Evolutionary conservation across 2,797 vertebrate genomes (phyloP).

Genomic region (Miopithecus talapoin): DNA sequence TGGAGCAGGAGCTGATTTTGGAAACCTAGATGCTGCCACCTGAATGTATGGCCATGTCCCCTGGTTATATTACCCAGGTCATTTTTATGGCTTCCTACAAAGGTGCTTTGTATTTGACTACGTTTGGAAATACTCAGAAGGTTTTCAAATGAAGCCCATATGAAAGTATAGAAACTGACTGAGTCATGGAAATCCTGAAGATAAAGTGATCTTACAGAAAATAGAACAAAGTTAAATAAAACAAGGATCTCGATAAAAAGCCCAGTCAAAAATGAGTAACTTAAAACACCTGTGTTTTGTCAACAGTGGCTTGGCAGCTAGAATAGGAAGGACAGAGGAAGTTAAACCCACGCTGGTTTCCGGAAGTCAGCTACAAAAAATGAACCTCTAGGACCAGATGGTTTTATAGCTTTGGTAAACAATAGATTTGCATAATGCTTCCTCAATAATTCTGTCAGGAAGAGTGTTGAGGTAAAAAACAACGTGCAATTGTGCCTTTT

Average conservation of each 20-base stretch:
- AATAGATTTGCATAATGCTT: constrained; percentile 71
- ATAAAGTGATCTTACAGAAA: constrained; percentile 80
- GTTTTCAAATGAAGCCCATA: constrained; percentile 40
- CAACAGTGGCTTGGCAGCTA: constrained; percentile 76
- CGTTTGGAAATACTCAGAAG: constrained; percentile 62
- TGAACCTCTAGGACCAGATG: constrained; percentile 78
- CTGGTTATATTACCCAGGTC: background rate
- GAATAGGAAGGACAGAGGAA: constrained; percentile 71
- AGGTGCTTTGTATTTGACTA: constrained; percentile 36
- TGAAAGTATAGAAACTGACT: constrained; percentile 70
- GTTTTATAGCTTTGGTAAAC: constrained; percentile 73
- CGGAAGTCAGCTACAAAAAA: constrained; percentile 73
- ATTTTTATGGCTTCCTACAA: constrained; percentile 37
- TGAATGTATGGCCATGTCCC: background rate
- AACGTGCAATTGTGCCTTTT: constrained; percentile 39
- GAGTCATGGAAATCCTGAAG: constrained; percentile 75
- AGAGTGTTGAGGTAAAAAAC: constrained; percentile 52
- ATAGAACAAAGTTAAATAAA: constrained; percentile 81
- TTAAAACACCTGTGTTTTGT: constrained; percentile 82
- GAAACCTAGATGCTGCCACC: background rate
- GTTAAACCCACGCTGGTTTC: constrained; percentile 57
- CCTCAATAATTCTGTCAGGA: constrained; percentile 56
- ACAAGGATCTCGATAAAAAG: constrained; percentile 72
- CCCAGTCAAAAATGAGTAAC: constrained; percentile 76
- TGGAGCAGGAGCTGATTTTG: background rate